phyloP scores from a whole-genome alignment of 1,140 invertebrate species.

The Ladona fulva region DNA sequence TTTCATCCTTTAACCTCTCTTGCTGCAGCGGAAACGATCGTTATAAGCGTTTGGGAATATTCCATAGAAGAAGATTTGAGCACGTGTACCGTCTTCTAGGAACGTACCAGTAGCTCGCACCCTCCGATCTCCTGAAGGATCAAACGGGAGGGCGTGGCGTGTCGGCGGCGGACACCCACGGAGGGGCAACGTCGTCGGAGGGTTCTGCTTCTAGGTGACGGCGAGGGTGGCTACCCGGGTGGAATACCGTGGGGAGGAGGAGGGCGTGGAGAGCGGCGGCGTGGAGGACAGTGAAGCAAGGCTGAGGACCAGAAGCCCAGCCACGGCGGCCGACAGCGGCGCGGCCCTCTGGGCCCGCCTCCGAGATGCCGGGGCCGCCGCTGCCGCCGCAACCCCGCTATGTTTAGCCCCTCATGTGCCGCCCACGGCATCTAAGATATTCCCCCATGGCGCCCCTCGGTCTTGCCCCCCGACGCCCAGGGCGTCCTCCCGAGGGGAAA shows the following conservation, averaged over 20 bases:
- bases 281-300: not conserved
- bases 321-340: not conserved
- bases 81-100: too few relatives aligned
- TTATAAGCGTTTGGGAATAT: too few relatives aligned
- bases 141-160: too few relatives aligned
- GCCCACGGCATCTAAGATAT: not conserved
- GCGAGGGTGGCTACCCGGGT: not conserved
- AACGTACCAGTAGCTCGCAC: too few relatives aligned
- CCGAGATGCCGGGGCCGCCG: not conserved
- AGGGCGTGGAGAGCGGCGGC: not conserved
- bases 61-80: too few relatives aligned
- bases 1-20: too few relatives aligned
- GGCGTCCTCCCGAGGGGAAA: not conserved
- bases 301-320: not conserved
- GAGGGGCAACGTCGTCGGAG: too few relatives aligned
- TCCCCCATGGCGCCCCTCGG: not conserved
- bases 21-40: too few relatives aligned
- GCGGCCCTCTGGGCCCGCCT: slow-evolving; percentile 1
- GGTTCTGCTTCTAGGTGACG: not conserved
- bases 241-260: not conserved
- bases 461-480: not conserved
- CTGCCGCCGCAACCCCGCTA: not conserved
- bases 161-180: too few relatives aligned
- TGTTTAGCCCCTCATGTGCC: not conserved
- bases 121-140: too few relatives aligned